These are phyloP conservation scores for Alosa sapidissima DNA, from an alignment of 2,797 vertebrate genomes.

Conservation along the genomic window DNA sequence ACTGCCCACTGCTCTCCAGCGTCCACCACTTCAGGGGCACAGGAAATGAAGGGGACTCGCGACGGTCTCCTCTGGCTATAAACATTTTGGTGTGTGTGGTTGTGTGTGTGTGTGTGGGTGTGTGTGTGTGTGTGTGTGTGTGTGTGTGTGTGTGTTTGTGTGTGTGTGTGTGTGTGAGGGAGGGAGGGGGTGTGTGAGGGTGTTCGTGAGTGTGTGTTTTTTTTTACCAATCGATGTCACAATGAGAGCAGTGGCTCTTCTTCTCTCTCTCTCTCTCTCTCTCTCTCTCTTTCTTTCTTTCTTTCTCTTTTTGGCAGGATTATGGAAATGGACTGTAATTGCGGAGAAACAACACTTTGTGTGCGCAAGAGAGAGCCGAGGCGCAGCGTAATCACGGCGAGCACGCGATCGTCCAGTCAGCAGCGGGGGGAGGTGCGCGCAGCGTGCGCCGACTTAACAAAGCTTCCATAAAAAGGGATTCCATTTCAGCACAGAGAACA, in stretches of 20 bases:
- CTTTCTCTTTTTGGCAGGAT: slow-evolving; percentile 37
- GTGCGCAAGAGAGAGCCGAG: slow-evolving; percentile 49
- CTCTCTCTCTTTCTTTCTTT: neutral
- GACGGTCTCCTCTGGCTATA: neutral
- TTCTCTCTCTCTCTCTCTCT: neutral
- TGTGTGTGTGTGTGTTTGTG: neutral
- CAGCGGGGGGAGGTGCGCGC: slow-evolving; percentile 38
- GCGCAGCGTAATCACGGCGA: slow-evolving; percentile 40
- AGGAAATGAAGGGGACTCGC: neutral
- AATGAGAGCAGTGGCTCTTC: neutral
- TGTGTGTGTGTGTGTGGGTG: neutral
- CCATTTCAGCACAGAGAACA: slow-evolving; percentile 39
- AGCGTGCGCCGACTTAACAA: slow-evolving; percentile 52
- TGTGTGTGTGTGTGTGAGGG: neutral
- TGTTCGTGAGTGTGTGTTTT: neutral
- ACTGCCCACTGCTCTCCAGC: neutral
- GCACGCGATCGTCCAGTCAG: slow-evolving; percentile 52
- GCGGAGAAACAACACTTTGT: slow-evolving; percentile 53
- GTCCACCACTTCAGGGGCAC: neutral
- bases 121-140: neutral
- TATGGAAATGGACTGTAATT: slow-evolving; percentile 59
- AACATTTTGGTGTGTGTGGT: neutral
- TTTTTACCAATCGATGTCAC: neutral
- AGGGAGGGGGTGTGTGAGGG: no score
- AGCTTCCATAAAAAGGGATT: slow-evolving; percentile 52